phyloP scores from a whole-genome alignment of 2,113 vertebrate species.

The Crotophaga sulcirostris region DNA sequence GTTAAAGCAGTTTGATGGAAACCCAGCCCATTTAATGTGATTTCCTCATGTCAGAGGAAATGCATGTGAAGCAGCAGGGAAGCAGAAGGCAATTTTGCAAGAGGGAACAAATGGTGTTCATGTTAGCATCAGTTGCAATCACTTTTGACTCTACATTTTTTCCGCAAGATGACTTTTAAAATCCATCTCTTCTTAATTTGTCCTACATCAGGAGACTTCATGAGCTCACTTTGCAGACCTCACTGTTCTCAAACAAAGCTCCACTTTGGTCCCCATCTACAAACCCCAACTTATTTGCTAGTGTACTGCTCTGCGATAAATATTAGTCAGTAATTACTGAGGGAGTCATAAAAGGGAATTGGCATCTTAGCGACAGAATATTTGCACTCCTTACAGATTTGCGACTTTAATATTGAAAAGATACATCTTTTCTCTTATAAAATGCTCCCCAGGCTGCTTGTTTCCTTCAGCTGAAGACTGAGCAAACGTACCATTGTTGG shows the following conservation, averaged over 20 bases:
- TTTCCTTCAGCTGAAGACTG: neutral
- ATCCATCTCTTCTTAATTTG: neutral
- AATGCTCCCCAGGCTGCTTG: neutral
- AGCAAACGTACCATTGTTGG: neutral
- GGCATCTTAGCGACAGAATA: neutral
- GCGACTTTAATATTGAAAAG: conserved; percentile 47
- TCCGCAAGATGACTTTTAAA: neutral
- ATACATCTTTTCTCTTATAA: neutral
- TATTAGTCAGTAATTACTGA: conserved; percentile 43
- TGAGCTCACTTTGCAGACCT: neutral
- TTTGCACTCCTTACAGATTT: conserved; percentile 38
- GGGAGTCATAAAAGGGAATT: conserved; percentile 12
- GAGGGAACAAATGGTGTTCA: neutral
- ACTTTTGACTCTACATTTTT: neutral
- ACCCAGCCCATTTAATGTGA: neutral
- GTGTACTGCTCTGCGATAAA: neutral
- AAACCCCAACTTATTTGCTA: neutral
- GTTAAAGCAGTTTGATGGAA: neutral
- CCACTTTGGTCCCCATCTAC: neutral
- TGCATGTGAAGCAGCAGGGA: accelerated
- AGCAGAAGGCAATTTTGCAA: neutral
- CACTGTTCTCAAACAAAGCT: neutral
- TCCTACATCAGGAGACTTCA: neutral
- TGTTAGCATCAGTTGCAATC: neutral
- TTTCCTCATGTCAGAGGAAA: neutral